A percentile compares a stretch with the other conserved stretches of the same genome.
Evolutionary conservation across 2,888 invertebrate species (phyloP).

Genomic region (Labia minor): DNA sequence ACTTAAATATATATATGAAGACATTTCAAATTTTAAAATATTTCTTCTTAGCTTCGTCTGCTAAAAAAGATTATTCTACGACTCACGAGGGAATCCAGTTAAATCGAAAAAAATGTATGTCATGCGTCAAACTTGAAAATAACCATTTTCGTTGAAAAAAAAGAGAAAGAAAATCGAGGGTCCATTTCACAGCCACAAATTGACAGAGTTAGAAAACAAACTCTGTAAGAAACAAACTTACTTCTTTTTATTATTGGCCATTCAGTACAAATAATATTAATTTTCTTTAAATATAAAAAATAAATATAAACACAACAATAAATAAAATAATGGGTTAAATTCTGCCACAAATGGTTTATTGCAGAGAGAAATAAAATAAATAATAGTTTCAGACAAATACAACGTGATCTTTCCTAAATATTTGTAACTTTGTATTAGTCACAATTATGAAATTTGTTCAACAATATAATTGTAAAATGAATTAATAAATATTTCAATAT

Average conservation of each 20-base stretch:
- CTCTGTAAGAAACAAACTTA: background rate
- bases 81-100: background rate
- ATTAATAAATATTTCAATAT: too few relatives aligned
- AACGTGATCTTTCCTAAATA: too few relatives aligned
- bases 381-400: too few relatives aligned
- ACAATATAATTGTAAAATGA: too few relatives aligned
- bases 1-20: background rate
- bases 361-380: too few relatives aligned
- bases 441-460: too few relatives aligned
- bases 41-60: background rate
- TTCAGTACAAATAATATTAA: background rate
- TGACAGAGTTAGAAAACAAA: background rate
- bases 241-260: background rate
- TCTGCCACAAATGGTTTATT: too few relatives aligned
- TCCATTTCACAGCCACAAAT: background rate
- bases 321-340: too few relatives aligned
- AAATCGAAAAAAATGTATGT: conserved; percentile 5
- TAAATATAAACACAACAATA: too few relatives aligned
- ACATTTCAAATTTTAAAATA: background rate
- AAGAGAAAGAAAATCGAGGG: background rate
- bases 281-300: too few relatives aligned
- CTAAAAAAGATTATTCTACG: background rate
- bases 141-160: background rate
- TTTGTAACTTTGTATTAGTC: too few relatives aligned
- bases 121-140: conserved; percentile 8